A percentile compares a stretch with the other conserved stretches of the same genome.
Evolutionary conservation across 1,140 invertebrate species (phyloP).

Genomic region (Aricia agestis): DNA sequence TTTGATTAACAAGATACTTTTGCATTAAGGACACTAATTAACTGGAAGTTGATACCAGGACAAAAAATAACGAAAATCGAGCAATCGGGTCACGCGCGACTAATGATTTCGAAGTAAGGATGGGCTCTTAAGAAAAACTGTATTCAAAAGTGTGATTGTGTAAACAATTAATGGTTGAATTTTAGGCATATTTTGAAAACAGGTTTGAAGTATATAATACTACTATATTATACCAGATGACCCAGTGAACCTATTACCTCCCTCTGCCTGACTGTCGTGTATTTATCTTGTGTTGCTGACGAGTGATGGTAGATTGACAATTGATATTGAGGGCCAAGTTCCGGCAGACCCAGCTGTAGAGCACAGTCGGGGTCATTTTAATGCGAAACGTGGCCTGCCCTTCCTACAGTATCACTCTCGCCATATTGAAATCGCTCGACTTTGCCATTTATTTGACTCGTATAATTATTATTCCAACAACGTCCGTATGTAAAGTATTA

Average conservation of each 20-base stretch:
- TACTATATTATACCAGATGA: too few species aligned
- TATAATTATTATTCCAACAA: background rate
- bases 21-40: background rate
- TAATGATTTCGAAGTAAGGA: background rate
- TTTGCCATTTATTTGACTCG: background rate
- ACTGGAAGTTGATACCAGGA: background rate
- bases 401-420: background rate
- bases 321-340: too few species aligned
- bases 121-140: background rate
- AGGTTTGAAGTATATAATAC: too few species aligned
- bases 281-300: too few species aligned
- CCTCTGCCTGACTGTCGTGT: too few species aligned
- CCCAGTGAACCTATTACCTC: too few species aligned
- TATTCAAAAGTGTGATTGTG: too few species aligned
- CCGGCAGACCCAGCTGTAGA: too few species aligned
- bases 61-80: background rate
- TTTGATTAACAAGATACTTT: slow-evolving; percentile 1
- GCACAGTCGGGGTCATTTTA: too few species aligned
- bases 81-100: background rate
- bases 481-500: background rate
- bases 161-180: too few species aligned
- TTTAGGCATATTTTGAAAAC: too few species aligned
- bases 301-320: too few species aligned
- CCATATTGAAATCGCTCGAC: background rate
- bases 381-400: background rate